Evolutionary conservation across 2,888 invertebrate genomes (phyloP), one percentile per base, ranked within the genome.

Genomic region (Teleiodes luculella): DNA sequence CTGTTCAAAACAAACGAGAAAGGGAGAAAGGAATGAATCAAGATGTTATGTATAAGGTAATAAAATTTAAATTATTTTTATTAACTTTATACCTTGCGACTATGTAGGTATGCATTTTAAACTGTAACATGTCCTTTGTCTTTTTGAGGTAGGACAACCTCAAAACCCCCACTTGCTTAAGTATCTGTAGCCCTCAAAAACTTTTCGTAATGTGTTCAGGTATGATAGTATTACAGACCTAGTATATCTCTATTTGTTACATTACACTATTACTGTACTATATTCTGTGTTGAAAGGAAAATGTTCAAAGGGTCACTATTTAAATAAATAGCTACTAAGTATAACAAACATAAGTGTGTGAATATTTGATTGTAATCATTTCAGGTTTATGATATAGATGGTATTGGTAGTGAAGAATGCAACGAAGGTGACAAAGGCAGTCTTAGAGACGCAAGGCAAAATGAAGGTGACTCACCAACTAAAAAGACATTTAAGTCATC

Each of bases 1-100:
- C 93, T 0, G 93, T 94, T 1, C 93, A 94, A 64, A 87, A 85
- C 53, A 91, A 91, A 61, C 77, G 90, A 48, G 92, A 92, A 55
- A 62, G 90, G 35, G 92, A 92, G 59, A 90, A 90, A 55, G 85
- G 86, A 10, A 64, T 84, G 64, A 85, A 64, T 41, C 86, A 83
- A 51, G 84, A 88, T 72, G 76, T 89, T 52, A 87, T 88, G 87
- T 89, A 89, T 65, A 89, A 89, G 83, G 89, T 89, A 63, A 41
- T n/a, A 3, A 24, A 4, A 16, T 48, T 36, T 36, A 5, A 36
- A 3, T 24, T 31, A 14, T 47, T 47, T 53, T 47, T 28, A 20
- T 30, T 31, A 1, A 3, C 31, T 31, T 31, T 31, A 31, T 31
- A 31, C 31, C 11, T 31, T 31, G 31, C 6, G 6, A 10, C 11